Base-by-base conservation (phyloP, 53 echinoderm and acorn worm species). In the Apostichopus leukothele region DNA sequence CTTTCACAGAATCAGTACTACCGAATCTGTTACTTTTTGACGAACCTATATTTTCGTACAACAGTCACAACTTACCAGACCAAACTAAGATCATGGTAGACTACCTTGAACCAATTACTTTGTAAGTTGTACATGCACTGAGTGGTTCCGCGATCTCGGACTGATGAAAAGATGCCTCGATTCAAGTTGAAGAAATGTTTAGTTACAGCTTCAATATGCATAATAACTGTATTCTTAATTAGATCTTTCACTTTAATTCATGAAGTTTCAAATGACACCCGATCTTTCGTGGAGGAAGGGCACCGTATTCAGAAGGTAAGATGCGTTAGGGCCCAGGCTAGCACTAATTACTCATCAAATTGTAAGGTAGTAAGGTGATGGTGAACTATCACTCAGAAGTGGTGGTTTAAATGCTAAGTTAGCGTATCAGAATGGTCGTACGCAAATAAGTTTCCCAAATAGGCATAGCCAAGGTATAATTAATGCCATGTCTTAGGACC, bases 231-330 rank as follows among this genome's bases (percentile, higher is more conserved):
- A 54, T 81, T 81, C 57, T 55, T 81, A 22, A 57, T 81, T 55
- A 55, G 60, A 57, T 55, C 81, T 81, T 60, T 81, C 60, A 81
- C 81, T 22, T 55, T 81, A 59, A 54, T 81, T 81, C 81, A 81
- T 22, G 81, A 81, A 81, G 55, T 81, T 25, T 20, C 81, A 20
- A 81, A 52, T 81, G 81, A 81, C 20, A 18, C 59, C 54, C 53
- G 81, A 81, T 51, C 81, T 54, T 81, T 81, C 54, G 81, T 18
- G 19, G 22, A 51, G 54, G 81, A 81, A 54, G 81, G 55, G 5
- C 81, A 81, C 59, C 81, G 81, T 52, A 81, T 81, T 81, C 59
- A 20, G 5, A 81, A 81, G 81, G 81, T 81, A 55, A 52, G 81
- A 10, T 10, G 23, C 6, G 7, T 7, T 20, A 74, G 74, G 16